phyloP scores from a whole-genome alignment of 2,113 vertebrate species.

The Gallinago paraguaiae region DNA sequence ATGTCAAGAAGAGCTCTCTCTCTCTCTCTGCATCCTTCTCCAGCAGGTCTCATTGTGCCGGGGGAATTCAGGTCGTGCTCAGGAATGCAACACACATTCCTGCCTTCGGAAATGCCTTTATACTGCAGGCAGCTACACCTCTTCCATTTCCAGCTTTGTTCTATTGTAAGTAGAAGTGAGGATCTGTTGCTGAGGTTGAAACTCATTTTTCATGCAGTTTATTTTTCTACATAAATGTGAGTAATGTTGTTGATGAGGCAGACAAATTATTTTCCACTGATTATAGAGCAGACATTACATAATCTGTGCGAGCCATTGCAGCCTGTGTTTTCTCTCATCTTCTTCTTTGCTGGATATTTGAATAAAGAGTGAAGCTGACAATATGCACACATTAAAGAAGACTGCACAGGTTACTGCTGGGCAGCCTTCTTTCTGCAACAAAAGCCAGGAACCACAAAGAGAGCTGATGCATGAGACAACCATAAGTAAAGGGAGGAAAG shows the following conservation, averaged over 20 bases:
- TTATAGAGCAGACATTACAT: not conserved
- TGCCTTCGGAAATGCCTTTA: not conserved
- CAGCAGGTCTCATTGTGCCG: not conserved
- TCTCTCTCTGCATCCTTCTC: not conserved
- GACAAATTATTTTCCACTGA: constrained; percentile 2
- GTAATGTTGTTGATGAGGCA: not conserved
- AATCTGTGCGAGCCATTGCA: not conserved
- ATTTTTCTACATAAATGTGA: not conserved
- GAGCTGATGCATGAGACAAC: not conserved
- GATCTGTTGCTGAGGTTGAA: not conserved
- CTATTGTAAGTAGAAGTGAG: not conserved
- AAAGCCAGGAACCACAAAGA: not conserved
- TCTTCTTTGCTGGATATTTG: not conserved
- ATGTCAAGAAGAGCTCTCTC: not conserved
- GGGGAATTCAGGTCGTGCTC: not conserved
- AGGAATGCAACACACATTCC: not conserved
- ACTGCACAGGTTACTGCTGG: not conserved
- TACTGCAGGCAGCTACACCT: not conserved
- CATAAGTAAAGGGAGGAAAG: not conserved
- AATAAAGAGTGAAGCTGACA: not conserved
- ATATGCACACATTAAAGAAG: not conserved
- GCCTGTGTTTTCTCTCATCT: not conserved
- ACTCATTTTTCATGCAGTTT: not conserved
- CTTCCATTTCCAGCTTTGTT: not conserved
- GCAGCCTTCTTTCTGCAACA: not conserved